Conservation (phyloP, 2,888 invertebrate species). For the Helicoverpa assulta region DNA sequence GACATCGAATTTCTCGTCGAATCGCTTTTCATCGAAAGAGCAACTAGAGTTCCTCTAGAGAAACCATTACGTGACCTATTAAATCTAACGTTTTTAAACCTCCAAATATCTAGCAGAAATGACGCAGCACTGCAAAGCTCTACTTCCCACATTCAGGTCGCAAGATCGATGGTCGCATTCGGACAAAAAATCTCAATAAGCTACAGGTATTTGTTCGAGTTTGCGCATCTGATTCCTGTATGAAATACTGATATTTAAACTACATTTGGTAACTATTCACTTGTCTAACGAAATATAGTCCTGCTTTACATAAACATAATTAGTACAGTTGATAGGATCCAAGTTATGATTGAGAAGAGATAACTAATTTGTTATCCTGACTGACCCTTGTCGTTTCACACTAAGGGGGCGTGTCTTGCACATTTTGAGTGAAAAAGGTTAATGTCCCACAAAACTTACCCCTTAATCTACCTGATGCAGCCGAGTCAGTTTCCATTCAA, state of each 20-base stretch:
- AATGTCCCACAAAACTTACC: neutral
- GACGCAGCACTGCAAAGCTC: conserved; percentile 32
- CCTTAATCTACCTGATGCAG: too few relatives aligned
- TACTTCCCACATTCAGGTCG: conserved; percentile 36
- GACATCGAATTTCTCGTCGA: neutral
- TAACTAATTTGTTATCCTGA: conserved; percentile 12
- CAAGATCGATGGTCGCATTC: conserved; percentile 57
- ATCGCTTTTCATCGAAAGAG: too few relatives aligned
- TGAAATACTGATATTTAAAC: conserved; percentile 3
- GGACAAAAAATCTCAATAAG: conserved; percentile 44
- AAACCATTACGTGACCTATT: neutral
- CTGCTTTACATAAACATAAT: neutral
- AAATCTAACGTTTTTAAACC: neutral
- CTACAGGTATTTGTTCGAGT: conserved; percentile 39
- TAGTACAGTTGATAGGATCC: neutral
- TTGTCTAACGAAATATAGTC: neutral
- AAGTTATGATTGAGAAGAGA: neutral
- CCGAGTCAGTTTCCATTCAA: neutral
- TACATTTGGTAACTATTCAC: neutral
- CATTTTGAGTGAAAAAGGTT: neutral
- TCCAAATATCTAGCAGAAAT: conserved; percentile 13
- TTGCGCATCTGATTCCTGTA: conserved; percentile 37
- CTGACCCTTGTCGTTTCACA: conserved; percentile 24
- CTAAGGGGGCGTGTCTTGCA: conserved; percentile 40
- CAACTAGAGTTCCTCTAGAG: neutral